Conservation (phyloP, 2,888 invertebrate species). For the Nomada hirtipes region DNA sequence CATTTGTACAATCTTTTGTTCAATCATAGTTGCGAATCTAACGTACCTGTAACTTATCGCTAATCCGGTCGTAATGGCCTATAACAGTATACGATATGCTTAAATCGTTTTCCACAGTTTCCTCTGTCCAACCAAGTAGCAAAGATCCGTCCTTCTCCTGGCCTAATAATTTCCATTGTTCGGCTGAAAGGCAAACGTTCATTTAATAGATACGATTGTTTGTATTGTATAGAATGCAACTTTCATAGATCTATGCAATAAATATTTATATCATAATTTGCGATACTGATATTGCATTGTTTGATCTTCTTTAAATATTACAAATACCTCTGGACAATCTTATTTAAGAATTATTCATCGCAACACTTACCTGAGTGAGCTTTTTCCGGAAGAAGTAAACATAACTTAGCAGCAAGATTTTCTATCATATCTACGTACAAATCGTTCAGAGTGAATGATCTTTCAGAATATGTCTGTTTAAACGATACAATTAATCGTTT, state of each 20-base stretch:
- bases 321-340: not conserved
- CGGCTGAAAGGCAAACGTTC: slow-evolving; percentile 82
- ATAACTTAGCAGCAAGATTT: slow-evolving; percentile 82
- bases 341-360: not conserved
- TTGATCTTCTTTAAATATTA: not conserved
- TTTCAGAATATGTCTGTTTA: not conserved
- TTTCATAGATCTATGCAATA: not conserved
- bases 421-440: slow-evolving; percentile 77
- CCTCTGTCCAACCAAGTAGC: slow-evolving; percentile 88
- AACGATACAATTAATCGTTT: not conserved
- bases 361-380: slow-evolving; percentile 74
- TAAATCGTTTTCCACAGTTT: slow-evolving; percentile 59
- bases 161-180: slow-evolving; percentile 92
- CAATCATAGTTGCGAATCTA: not conserved
- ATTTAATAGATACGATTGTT: not conserved
- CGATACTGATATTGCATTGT: too few relatives aligned
- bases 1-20: not conserved
- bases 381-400: slow-evolving; percentile 77
- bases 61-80: slow-evolving; percentile 79
- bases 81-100: slow-evolving; percentile 76
- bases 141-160: slow-evolving; percentile 92
- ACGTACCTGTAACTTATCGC: slow-evolving; percentile 76
- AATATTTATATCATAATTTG: not conserved
- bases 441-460: not conserved
- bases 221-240: not conserved